A percentile compares a stretch with the other conserved stretches of the same genome.
phyloP scores from a whole-genome alignment of 2,113 vertebrate species.

The Cnemophilus loriae region DNA sequence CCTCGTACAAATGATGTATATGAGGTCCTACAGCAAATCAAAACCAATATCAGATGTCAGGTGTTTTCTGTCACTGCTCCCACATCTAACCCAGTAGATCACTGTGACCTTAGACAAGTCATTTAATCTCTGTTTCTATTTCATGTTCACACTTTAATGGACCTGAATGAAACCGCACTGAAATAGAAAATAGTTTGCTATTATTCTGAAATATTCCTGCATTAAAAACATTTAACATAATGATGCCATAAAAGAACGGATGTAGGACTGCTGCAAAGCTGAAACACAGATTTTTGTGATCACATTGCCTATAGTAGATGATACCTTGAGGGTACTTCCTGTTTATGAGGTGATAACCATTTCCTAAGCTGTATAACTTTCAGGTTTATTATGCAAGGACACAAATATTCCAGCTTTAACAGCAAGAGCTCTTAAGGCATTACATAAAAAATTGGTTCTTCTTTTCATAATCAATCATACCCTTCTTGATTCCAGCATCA shows the following conservation, averaged over 20 bases:
- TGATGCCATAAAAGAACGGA: slow-evolving; percentile 44
- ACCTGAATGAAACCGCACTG: slow-evolving; percentile 36
- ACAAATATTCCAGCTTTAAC: not conserved
- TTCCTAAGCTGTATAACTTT: slow-evolving; percentile 21
- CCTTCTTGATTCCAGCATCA: not conserved
- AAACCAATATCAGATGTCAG: not conserved
- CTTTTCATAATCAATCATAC: not conserved
- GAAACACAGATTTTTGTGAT: slow-evolving; percentile 42
- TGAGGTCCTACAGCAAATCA: not conserved
- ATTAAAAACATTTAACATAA: slow-evolving; percentile 58
- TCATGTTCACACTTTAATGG: not conserved
- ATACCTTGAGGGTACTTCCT: slow-evolving; percentile 56
- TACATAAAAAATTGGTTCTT: not conserved
- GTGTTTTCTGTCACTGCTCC: not conserved
- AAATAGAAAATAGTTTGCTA: slow-evolving; percentile 48
- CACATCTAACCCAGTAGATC: not conserved
- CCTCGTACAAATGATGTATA: accelerated
- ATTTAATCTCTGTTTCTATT: not conserved
- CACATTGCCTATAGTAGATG: slow-evolving; percentile 15
- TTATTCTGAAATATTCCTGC: slow-evolving; percentile 48
- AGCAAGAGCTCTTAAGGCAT: not conserved
- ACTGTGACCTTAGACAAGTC: not conserved
- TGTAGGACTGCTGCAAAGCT: slow-evolving; percentile 15
- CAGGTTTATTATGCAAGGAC: slow-evolving; percentile 31
- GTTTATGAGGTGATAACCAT: slow-evolving; percentile 62